These are phyloP conservation scores for Illadopsis cleaveri DNA, from an alignment of 2,113 vertebrate species.

Conservation along the genomic window DNA sequence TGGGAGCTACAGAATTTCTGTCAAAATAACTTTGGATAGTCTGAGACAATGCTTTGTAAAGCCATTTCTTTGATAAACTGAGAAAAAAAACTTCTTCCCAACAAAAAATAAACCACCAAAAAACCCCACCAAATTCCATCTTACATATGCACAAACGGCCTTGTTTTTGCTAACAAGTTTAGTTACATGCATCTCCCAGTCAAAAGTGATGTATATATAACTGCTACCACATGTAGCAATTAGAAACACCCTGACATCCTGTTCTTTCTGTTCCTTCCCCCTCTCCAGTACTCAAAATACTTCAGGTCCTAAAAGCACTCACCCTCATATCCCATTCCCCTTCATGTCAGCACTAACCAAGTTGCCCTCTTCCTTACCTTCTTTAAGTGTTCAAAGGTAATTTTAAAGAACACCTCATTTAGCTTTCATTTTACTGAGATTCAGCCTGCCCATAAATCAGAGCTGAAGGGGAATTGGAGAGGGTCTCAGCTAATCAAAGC, in stretches of 20 bases:
- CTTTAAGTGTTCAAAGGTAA: slow-evolving; percentile 72
- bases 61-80: neutral
- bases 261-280: neutral
- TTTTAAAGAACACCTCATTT: slow-evolving; percentile 78
- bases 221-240: neutral
- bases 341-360: slow-evolving; percentile 60
- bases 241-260: neutral
- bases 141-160: neutral
- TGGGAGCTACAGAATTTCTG: neutral
- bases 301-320: slow-evolving; percentile 4
- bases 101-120: neutral
- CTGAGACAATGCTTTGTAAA: neutral
- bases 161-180: neutral
- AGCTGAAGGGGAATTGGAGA: slow-evolving; percentile 67
- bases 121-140: neutral
- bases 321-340: slow-evolving; percentile 58
- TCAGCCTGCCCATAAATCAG: slow-evolving; percentile 75
- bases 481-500: slow-evolving; percentile 76
- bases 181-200: neutral
- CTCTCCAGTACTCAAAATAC: neutral
- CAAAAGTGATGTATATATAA: neutral
- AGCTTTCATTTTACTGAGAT: slow-evolving; percentile 74
- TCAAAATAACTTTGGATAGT: neutral
- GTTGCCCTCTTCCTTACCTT: slow-evolving; percentile 69
- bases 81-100: neutral